Conservation (phyloP, 2,113 vertebrate genomes). For the Oenanthe oenanthe region DNA sequence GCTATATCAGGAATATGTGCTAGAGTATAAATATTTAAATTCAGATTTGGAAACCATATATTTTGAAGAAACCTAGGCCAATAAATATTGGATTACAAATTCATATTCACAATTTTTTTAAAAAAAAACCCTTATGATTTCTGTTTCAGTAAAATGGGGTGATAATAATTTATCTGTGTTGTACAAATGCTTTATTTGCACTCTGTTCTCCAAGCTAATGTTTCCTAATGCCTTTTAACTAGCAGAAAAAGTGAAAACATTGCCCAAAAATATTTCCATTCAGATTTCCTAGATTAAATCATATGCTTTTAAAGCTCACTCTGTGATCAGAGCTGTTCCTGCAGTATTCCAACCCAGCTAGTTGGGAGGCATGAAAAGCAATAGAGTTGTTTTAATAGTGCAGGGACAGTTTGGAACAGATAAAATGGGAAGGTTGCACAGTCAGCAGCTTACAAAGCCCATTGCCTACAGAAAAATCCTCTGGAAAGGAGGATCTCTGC, state of each 20-base stretch:
- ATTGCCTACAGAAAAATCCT: background rate
- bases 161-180: background rate
- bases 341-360: background rate
- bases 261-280: constrained; percentile 26
- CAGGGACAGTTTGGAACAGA: background rate
- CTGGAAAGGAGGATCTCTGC: background rate
- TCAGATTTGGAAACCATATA: constrained; percentile 53
- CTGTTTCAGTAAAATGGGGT: background rate
- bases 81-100: constrained; percentile 63
- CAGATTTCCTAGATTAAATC: constrained; percentile 17
- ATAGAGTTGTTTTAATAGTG: background rate
- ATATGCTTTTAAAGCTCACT: background rate
- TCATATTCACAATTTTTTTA: constrained; percentile 58
- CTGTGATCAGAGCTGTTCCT: background rate
- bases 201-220: background rate
- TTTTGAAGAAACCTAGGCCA: constrained; percentile 53
- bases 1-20: constrained; percentile 45
- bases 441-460: background rate
- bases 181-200: background rate
- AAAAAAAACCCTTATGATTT: constrained; percentile 5
- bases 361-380: background rate
- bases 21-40: constrained; percentile 72
- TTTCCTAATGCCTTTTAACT: background rate
- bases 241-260: background rate
- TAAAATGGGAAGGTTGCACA: background rate